phyloP scores from a whole-genome alignment of 2,113 vertebrate genomes.

The Ellobius talpinus region DNA sequence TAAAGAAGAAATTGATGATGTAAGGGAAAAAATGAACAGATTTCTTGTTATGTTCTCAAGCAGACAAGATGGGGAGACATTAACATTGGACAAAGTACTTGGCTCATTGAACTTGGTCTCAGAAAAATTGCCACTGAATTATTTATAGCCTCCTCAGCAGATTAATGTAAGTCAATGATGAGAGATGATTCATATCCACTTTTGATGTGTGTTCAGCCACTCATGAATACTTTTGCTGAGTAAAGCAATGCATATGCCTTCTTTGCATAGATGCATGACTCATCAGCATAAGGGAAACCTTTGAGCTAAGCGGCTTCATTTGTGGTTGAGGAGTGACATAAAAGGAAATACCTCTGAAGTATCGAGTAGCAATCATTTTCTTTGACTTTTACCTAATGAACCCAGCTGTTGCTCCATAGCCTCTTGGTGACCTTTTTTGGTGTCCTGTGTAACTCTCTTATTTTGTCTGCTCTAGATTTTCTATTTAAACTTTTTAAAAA shows the following conservation, averaged over 20 bases:
- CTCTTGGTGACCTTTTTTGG: neutral
- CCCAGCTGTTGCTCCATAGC: neutral
- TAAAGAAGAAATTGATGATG: slow-evolving; percentile 2
- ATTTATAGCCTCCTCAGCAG: slow-evolving; percentile 64
- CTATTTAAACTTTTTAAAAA: neutral
- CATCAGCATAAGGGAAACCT: slow-evolving; percentile 30
- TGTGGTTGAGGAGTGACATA: neutral
- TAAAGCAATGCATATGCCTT: neutral
- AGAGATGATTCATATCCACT: slow-evolving; percentile 70
- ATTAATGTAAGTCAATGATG: slow-evolving; percentile 70
- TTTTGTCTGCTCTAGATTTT: neutral
- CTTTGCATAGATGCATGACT: slow-evolving; percentile 36
- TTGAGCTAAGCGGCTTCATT: neutral
- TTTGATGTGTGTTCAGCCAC: slow-evolving; percentile 50
- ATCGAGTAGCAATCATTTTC: neutral
- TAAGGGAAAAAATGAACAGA: neutral
- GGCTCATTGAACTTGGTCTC: slow-evolving; percentile 59
- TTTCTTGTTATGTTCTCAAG: neutral
- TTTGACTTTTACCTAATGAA: neutral
- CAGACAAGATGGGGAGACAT: slow-evolving; percentile 19
- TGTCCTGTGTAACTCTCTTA: neutral
- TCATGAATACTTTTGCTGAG: slow-evolving; percentile 65
- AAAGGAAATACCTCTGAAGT: neutral
- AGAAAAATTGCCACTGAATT: slow-evolving; percentile 66
- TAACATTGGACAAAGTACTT: slow-evolving; percentile 31